A percentile compares a stretch with the other conserved stretches of the same genome.
Evolutionary conservation across 2,797 vertebrate genomes (phyloP).

Genomic region (Peromyscus aztecus): DNA sequence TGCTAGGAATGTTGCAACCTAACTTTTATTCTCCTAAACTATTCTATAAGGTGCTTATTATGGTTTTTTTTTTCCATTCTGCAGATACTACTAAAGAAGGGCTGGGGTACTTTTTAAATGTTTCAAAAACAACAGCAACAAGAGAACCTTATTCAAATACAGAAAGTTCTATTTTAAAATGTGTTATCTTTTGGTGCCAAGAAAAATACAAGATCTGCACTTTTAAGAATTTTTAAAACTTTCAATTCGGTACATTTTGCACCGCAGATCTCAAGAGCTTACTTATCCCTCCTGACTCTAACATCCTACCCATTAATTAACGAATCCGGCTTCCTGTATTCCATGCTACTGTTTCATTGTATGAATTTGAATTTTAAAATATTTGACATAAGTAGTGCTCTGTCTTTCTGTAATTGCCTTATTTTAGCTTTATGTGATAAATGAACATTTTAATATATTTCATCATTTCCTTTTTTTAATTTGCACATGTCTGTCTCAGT

Average conservation of each 20-base stretch:
- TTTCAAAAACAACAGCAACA: background rate
- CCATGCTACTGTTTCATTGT: background rate
- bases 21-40: background rate
- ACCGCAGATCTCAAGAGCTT: background rate
- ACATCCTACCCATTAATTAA: background rate
- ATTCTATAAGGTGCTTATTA: background rate
- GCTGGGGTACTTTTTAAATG: background rate
- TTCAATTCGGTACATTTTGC: background rate
- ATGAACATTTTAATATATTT: background rate
- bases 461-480: background rate
- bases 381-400: background rate
- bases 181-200: too few relatives aligned
- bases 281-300: background rate
- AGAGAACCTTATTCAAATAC: background rate
- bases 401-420: background rate
- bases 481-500: background rate
- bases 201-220: background rate
- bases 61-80: background rate
- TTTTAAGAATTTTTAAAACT: background rate
- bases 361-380: background rate
- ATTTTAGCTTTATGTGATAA: background rate
- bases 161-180: background rate
- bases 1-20: background rate
- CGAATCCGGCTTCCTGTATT: too few relatives aligned
- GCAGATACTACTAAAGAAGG: background rate